Percentiles rank a stretch among this genome's conserved stretches.
These are phyloP conservation scores for Caprella mutica DNA, from an alignment of 2,888 invertebrate species.

Conservation along the genomic window DNA sequence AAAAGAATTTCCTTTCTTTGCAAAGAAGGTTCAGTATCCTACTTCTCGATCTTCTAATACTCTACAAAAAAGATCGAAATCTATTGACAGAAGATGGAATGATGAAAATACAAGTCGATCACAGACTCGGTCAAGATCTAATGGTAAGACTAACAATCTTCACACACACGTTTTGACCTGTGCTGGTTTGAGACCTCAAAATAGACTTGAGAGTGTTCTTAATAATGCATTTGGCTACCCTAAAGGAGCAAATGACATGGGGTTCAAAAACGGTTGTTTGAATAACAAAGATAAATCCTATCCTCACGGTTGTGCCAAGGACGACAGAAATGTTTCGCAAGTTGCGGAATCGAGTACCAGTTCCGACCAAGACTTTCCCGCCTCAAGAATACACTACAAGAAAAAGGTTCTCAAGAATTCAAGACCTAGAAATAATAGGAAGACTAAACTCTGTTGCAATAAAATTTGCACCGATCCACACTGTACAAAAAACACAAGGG, in stretches of 20 bases:
- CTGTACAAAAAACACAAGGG: background rate
- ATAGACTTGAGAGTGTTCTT: background rate
- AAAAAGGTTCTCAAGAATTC: conserved; percentile 3
- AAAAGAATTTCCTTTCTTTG: too few relatives aligned
- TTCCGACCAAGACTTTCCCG: conserved; percentile 8
- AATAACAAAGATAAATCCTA: background rate
- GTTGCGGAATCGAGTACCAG: conserved; percentile 5
- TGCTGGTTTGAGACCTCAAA: background rate
- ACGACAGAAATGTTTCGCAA: background rate
- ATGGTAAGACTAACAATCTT: background rate
- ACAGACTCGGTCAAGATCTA: too few relatives aligned
- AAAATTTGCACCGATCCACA: background rate
- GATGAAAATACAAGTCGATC: too few relatives aligned
- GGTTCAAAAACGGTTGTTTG: too few relatives aligned
- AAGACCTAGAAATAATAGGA: background rate
- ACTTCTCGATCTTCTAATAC: too few relatives aligned
- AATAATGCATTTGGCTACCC: too few relatives aligned
- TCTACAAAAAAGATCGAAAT: too few relatives aligned
- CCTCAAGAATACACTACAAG: background rate
- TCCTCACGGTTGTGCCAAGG: conserved; percentile 5
- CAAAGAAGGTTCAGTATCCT: too few relatives aligned
- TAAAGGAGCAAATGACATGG: too few relatives aligned
- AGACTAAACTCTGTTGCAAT: background rate
- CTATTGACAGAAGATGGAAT: too few relatives aligned
- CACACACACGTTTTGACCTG: conserved; percentile 5